These are phyloP conservation scores for Macaca fascicularis DNA, from an alignment of 2,113 vertebrate genomes.

Conservation along the genomic window DNA sequence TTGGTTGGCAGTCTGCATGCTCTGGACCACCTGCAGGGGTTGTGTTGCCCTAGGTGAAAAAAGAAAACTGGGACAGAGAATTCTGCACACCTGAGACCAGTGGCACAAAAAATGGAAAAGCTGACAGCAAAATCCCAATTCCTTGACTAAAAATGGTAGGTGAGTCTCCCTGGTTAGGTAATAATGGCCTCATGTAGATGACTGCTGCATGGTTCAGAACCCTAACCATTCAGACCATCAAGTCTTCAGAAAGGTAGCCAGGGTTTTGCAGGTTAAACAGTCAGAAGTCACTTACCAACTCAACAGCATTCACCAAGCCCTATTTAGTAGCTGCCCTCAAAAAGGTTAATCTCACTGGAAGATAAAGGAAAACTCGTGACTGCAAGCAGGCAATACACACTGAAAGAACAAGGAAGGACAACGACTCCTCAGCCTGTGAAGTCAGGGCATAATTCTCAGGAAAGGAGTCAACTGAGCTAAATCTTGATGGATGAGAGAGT, in stretches of 20 bases:
- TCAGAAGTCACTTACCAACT: neutral
- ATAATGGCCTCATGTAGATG: neutral
- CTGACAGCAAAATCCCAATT: neutral
- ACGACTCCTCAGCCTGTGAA: neutral
- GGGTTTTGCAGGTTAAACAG: neutral
- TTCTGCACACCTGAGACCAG: conserved; percentile 28
- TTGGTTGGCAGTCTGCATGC: conserved; percentile 60
- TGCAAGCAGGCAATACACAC: neutral
- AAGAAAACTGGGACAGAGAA: conserved; percentile 20
- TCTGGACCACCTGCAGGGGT: conserved; percentile 51
- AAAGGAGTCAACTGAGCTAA: neutral
- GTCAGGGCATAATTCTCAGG: neutral
- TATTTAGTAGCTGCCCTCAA: neutral
- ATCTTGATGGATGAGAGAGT: neutral
- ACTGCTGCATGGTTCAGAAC: rapidly evolving
- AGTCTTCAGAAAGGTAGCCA: neutral
- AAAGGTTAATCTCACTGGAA: neutral
- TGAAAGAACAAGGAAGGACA: neutral
- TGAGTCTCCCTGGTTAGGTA: neutral
- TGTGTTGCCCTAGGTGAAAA: conserved; percentile 71
- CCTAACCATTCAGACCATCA: neutral
- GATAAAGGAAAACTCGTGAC: neutral
- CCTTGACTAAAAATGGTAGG: conserved; percentile 55
- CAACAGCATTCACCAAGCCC: neutral
- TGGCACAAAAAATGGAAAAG: conserved; percentile 40